Evolutionary conservation across 2,113 vertebrate genomes (phyloP), one percentile per base, ranked within the genome.

Genomic region (Ahaetulla prasina): DNA sequence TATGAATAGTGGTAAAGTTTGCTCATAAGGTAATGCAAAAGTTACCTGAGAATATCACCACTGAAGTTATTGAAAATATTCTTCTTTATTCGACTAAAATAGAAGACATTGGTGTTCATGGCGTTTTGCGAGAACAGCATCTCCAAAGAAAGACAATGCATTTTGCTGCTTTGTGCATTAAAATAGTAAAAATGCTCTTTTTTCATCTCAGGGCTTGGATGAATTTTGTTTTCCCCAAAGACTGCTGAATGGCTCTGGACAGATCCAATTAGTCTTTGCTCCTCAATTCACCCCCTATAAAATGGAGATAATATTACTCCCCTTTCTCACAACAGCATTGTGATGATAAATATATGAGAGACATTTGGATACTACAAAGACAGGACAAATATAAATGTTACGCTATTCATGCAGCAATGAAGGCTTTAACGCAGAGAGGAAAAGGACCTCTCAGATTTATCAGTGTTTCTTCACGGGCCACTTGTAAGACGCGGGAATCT

Each of bases 401-500:
- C 30, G 16, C 4, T 16, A 45, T 50, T 54, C 74, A 88, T 53
- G 20, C 45, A 63, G 60, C 80, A 55, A 5, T 7, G 35, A 20
- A 80, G 35, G 35, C 74, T 43, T 80, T 80, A 39, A 63, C 47
- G 22, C 39, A 60, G 22, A 89, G 88, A 53, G 16, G 49, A 49
- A 53, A 45, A n/a, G 49, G 25, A 68, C 4, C 16, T 39, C 92
- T 86, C 52, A 89, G 87, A 90, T 93, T 95, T 94, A 52, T 93
- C 92, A 93, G 4, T 22, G 2, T 74, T 87, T 68, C 35, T 91
- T 91, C 8, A 12, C 91, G 86, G 43, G 91, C 95, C 90, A 91
- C 92, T 91, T 94, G 92, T 91, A 94, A 95, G 93, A 89, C 63
- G 90, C 91, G 43, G 54, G 85, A 2, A 90, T 94, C 92, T 91